phyloP scores from a whole-genome alignment of 2,113 vertebrate species.

The Procapra przewalskii region DNA sequence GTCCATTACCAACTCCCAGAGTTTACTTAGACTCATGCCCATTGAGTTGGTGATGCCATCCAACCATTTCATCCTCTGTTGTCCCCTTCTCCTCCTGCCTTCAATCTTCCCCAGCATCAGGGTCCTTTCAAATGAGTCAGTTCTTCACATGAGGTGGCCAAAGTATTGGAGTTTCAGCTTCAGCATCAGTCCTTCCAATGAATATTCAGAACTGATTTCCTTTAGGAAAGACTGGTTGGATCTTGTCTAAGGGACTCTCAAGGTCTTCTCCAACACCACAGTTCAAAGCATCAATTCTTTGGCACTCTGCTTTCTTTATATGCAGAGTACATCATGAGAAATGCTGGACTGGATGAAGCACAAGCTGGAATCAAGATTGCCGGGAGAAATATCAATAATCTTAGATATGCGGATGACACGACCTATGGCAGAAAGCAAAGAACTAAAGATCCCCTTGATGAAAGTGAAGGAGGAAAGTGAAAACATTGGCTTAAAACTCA shows the following conservation, averaged over 20 bases:
- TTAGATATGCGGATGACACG: background rate
- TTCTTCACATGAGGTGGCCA: background rate
- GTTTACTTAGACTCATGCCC: background rate
- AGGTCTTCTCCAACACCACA: background rate
- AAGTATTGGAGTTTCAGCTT: background rate
- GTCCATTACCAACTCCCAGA: background rate
- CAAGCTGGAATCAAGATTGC: background rate
- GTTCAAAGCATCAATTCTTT: background rate
- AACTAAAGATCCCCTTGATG: background rate
- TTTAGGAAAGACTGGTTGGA: background rate
- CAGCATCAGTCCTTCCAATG: background rate
- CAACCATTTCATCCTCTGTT: background rate
- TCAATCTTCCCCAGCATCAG: background rate
- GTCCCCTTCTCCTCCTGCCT: background rate
- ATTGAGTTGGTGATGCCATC: background rate
- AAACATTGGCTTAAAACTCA: background rate
- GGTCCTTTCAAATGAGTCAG: background rate
- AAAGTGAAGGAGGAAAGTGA: background rate
- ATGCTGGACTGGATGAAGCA: background rate
- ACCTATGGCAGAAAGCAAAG: background rate
- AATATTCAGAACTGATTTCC: background rate
- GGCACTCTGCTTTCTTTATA: background rate
- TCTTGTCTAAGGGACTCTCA: background rate
- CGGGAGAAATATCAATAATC: background rate
- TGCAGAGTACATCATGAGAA: background rate